These are phyloP conservation scores for Camponotus fellah DNA, from an alignment of 2,888 invertebrate species.

Conservation along the genomic window DNA sequence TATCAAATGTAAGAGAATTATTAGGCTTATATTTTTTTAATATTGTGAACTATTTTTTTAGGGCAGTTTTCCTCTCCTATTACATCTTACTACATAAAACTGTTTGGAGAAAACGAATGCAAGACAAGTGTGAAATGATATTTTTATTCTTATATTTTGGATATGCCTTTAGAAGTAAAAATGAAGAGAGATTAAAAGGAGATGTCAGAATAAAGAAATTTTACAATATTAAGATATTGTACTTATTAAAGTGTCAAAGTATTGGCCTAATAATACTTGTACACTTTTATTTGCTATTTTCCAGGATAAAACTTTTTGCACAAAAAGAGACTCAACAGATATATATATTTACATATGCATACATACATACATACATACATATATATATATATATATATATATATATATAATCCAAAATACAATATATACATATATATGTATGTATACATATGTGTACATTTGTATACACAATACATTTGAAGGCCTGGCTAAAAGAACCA, in stretches of 20 bases:
- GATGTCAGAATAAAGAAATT: neutral
- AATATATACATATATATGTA: too few species aligned
- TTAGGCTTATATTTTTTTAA: neutral
- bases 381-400: too few species aligned
- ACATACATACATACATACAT: too few species aligned
- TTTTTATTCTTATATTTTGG: too few species aligned
- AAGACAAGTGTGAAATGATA: too few species aligned
- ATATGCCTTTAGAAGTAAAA: neutral
- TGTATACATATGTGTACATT: too few species aligned
- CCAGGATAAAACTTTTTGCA: neutral
- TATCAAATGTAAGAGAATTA: neutral
- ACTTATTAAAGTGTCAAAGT: slow-evolving; percentile 1
- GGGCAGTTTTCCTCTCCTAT: too few species aligned
- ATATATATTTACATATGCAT: neutral
- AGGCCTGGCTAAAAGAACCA: slow-evolving; percentile 7
- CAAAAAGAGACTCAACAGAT: neutral
- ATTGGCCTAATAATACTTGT: slow-evolving; percentile 1
- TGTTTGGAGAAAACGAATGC: too few species aligned
- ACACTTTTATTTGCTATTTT: slow-evolving; percentile 1
- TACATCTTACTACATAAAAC: too few species aligned
- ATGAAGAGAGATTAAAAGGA: neutral
- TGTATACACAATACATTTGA: neutral
- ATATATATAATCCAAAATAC: too few species aligned
- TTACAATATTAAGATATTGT: neutral
- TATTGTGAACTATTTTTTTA: neutral